phyloP scores from a whole-genome alignment of 2,888 invertebrate genomes.

The Amorpha juglandis region DNA sequence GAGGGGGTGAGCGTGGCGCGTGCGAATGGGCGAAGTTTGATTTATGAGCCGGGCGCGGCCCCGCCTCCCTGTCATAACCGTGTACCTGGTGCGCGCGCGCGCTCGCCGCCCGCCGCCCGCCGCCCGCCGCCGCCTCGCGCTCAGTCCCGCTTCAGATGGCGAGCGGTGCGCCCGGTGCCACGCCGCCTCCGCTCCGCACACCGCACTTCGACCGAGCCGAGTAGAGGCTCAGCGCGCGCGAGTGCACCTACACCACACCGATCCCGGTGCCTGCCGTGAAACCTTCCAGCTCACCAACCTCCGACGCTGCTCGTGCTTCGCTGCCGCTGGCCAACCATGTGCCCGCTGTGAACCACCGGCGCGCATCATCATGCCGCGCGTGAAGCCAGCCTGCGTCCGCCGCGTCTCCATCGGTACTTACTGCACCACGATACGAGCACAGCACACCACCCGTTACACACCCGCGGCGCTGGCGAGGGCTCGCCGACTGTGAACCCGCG shows the following conservation, averaged over 20 bases:
- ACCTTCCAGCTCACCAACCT: slow-evolving; percentile 47
- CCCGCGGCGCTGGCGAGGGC: slow-evolving; percentile 39
- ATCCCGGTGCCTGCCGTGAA: slow-evolving; percentile 52
- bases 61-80: slow-evolving; percentile 89
- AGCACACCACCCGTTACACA: slow-evolving; percentile 51
- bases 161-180: slow-evolving; percentile 75
- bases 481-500: slow-evolving; percentile 53
- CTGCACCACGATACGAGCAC: slow-evolving; percentile 57
- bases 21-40: slow-evolving; percentile 87
- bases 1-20: slow-evolving; percentile 86
- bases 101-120: slow-evolving; percentile 66
- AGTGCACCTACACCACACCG: slow-evolving; percentile 39
- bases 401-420: slow-evolving; percentile 84
- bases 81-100: slow-evolving; percentile 86
- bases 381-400: slow-evolving; percentile 82
- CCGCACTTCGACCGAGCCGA: slow-evolving; percentile 63
- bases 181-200: slow-evolving; percentile 60
- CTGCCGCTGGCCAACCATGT: slow-evolving; percentile 68
- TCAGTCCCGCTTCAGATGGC: slow-evolving; percentile 85
- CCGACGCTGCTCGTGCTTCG: slow-evolving; percentile 74
- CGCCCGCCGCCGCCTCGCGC: slow-evolving; percentile 73
- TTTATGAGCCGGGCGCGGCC: slow-evolving; percentile 86
- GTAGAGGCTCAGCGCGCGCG: slow-evolving; percentile 63
- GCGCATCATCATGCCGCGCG: slow-evolving; percentile 78
- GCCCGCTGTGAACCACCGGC: slow-evolving; percentile 72